Conservation (phyloP, 2,888 invertebrate species). For the Ceraclea dissimilis region DNA sequence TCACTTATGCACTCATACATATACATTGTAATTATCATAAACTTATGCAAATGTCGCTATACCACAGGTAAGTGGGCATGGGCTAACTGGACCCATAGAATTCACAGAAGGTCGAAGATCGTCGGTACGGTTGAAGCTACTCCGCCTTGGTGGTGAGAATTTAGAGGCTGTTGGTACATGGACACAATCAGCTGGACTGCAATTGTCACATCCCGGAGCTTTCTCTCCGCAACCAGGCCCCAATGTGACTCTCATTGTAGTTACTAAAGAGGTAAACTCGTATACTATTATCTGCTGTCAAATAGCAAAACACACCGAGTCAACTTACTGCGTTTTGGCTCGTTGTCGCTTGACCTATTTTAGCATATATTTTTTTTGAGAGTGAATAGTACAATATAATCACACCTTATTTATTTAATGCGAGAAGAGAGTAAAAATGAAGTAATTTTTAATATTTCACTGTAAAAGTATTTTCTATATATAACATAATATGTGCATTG, state of each 20-base stretch:
- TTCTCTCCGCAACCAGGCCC: slow-evolving; percentile 76
- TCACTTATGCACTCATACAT: neutral
- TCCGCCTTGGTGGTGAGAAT: slow-evolving; percentile 72
- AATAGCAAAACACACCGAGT: too few species aligned
- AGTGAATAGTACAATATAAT: too few species aligned
- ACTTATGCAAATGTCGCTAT: neutral
- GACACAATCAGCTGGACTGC: slow-evolving; percentile 67
- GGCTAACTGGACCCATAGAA: slow-evolving; percentile 80
- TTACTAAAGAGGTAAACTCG: slow-evolving; percentile 77
- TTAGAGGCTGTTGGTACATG: slow-evolving; percentile 77
- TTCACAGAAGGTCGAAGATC: slow-evolving; percentile 79
- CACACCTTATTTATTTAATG: too few species aligned
- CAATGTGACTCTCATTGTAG: slow-evolving; percentile 84
- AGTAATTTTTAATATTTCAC: too few species aligned
- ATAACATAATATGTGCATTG: too few species aligned
- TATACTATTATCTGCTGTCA: too few species aligned
- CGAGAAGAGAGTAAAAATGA: too few species aligned
- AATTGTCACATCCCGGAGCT: slow-evolving; percentile 76
- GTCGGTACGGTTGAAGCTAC: slow-evolving; percentile 77
- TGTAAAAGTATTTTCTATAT: too few species aligned
- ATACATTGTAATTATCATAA: neutral
- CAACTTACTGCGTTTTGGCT: too few species aligned
- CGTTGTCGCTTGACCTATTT: too few species aligned
- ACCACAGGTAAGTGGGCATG: slow-evolving; percentile 68
- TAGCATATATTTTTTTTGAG: too few species aligned